Evolutionary conservation across 2,888 invertebrate genomes (phyloP).

Genomic region (Chironomus riparius): DNA sequence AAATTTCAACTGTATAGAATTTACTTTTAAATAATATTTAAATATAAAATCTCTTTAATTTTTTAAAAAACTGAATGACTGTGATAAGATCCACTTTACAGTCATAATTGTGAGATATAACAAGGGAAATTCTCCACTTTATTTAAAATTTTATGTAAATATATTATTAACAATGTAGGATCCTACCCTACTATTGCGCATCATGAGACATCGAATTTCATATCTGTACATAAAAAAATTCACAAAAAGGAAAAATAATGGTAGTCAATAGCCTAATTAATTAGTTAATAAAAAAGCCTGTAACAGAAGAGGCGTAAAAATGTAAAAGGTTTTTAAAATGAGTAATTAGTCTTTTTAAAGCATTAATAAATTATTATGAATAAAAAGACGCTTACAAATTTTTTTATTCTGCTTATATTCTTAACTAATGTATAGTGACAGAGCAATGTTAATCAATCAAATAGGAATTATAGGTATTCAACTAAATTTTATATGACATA

Average conservation of each 20-base stretch:
- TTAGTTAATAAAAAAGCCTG: background rate
- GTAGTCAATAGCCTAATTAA: slow-evolving; percentile 20
- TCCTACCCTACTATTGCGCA: background rate
- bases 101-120: background rate
- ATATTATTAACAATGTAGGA: background rate
- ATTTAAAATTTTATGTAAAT: background rate
- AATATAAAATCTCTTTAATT: background rate
- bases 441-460: background rate
- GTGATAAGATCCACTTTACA: background rate
- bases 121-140: background rate
- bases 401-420: background rate
- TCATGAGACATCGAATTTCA: slow-evolving; percentile 19
- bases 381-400: background rate
- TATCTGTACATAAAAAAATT: background rate
- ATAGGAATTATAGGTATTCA: background rate
- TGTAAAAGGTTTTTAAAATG: background rate
- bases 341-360: background rate
- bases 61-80: background rate
- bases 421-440: background rate
- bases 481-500: background rate
- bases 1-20: slow-evolving; percentile 7
- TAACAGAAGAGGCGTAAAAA: background rate
- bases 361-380: background rate
- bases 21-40: background rate
- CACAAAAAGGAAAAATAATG: background rate